Evolutionary conservation across 2,888 invertebrate genomes (phyloP).

Genomic region (Phalangium opilio): DNA sequence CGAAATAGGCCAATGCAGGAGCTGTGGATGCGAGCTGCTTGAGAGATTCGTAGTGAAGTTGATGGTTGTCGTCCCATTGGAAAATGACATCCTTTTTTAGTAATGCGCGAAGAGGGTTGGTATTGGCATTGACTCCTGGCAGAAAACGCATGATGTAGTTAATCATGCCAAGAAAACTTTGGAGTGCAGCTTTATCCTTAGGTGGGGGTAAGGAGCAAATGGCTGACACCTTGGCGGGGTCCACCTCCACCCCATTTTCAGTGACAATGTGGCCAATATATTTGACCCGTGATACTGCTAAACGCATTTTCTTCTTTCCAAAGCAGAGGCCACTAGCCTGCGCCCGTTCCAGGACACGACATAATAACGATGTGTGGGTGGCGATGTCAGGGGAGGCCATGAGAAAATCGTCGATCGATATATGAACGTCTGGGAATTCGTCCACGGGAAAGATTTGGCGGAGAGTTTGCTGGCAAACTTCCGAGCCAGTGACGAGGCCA

Average conservation of each 20-base stretch:
- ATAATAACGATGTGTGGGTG: background rate
- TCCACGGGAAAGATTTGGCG: background rate
- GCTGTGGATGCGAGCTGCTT: constrained; percentile 23
- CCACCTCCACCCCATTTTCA: constrained; percentile 3
- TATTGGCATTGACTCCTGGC: no score
- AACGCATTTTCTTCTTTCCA: constrained; percentile 2
- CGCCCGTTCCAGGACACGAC: constrained; percentile 1
- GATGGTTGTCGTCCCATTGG: constrained; percentile 10
- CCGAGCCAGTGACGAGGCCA: constrained; percentile 26
- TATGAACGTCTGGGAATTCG: background rate
- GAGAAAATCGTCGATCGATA: constrained; percentile 1
- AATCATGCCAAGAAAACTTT: constrained; percentile 7
- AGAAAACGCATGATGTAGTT: background rate
- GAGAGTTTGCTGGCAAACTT: constrained; percentile 24
- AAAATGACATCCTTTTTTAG: constrained; percentile 1
- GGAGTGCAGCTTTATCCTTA: constrained; percentile 2
- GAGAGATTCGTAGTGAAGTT: constrained; percentile 19
- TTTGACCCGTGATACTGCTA: background rate
- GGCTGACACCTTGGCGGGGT: constrained; percentile 2
- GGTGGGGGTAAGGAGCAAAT: constrained; percentile 1
- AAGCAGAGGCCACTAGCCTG: constrained; percentile 1
- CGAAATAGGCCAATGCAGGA: constrained; percentile 26
- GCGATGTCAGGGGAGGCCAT: background rate
- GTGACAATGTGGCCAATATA: constrained; percentile 8
- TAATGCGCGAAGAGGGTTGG: background rate